Evolutionary conservation across 2,888 invertebrate genomes (phyloP), one percentile per base, ranked within the genome.

Genomic region (Oscheius sp.): DNA sequence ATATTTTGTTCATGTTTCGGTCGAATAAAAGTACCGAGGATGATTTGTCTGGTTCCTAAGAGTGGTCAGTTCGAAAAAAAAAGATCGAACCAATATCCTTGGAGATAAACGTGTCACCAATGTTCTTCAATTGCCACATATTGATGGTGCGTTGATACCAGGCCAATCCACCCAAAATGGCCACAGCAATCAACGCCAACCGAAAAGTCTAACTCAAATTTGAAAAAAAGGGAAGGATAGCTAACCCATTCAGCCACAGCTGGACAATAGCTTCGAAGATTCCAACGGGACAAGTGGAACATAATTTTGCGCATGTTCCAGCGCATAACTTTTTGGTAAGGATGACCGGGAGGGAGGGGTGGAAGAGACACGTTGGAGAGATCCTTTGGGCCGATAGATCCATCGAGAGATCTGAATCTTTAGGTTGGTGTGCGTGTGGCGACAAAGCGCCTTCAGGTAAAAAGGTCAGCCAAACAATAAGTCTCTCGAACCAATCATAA

Each of bases 41-140:
- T 76, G 45, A 85, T 85, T 42, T 82, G 83, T 17, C 79, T 69
- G 15, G 75, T 70, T 23, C 72, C 79, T 79, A 45, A 23, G 70
- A 64, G 4, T n/a, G 4, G 20, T 20, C 48, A 4, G n/a, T n/a
- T 5, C 23, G 23, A 23, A 10, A 0, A 25, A 20, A 46, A 4
- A 6, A 48, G 1, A 17, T 25, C 58, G 71, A 8, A 72, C 85
- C 81, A 12, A 80, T 79, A 15, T 79, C 75, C 55, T 85, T 85
- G 34, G 71, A 52, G 5, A 85, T 58, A 55, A 85, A 81, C 0
- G 76, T 78, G 70, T 85, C 85, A 6, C 84, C 85, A 37, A 85
- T 73, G 57, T 85, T 85, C 67, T 85, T 85, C 79, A 85, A 69
- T 10, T 84, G 73, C 85, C 85, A 85, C 80, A 86, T 78, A 61